These are phyloP conservation scores for Scarus forsteni DNA, from an alignment of 2,797 vertebrate genomes.

Conservation along the genomic window DNA sequence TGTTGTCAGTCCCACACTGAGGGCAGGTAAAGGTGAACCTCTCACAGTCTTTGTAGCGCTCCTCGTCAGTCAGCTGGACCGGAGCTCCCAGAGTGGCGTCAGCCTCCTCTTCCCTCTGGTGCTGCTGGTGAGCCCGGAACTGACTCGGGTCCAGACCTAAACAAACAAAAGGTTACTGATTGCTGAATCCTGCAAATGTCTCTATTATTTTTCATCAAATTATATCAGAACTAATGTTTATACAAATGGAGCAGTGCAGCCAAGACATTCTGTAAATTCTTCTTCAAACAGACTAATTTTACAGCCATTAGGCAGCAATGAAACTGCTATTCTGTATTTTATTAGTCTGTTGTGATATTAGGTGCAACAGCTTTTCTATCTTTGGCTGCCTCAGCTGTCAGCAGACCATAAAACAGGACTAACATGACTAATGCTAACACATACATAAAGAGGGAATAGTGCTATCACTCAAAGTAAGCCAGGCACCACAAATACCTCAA, in stretches of 20 bases:
- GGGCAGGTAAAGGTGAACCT: conserved; percentile 93
- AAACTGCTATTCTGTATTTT: conserved; percentile 50
- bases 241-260: not conserved
- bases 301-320: conserved; percentile 27
- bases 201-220: not conserved
- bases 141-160: conserved; percentile 95
- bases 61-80: conserved; percentile 94
- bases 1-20: conserved; percentile 91
- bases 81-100: conserved; percentile 89
- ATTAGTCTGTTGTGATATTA: conserved; percentile 23
- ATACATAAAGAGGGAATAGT: conserved; percentile 46
- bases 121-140: conserved; percentile 91
- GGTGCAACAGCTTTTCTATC: conserved; percentile 34
- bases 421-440: conserved; percentile 27
- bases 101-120: conserved; percentile 93
- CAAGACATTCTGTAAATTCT: not conserved
- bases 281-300: conserved; percentile 8
- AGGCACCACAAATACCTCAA: conserved; percentile 27
- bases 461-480: conserved; percentile 30
- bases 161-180: not conserved
- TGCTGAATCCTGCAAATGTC: not conserved
- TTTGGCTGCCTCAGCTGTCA: conserved; percentile 60
- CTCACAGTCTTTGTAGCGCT: conserved; percentile 95
- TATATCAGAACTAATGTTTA: not conserved
- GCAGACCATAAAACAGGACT: conserved; percentile 45